A percentile compares a stretch with the other conserved stretches of the same genome.
Evolutionary conservation across 2,113 vertebrate species (phyloP).

Genomic region (Chaenocephalus aceratus): DNA sequence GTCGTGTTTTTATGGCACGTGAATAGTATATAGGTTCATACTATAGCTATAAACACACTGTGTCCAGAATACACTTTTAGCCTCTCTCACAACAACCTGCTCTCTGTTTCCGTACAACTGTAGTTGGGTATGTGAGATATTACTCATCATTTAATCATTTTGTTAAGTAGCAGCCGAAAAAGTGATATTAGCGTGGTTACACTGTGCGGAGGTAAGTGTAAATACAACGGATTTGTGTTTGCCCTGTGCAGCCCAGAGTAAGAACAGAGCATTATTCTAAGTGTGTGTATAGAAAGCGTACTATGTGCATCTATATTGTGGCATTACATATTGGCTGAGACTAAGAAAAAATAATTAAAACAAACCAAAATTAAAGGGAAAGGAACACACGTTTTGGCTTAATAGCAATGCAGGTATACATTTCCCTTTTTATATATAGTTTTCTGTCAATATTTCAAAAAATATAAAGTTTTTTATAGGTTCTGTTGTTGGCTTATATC

Average conservation of each 20-base stretch:
- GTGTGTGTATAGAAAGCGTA: conserved; percentile 64
- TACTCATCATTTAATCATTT: conserved; percentile 54
- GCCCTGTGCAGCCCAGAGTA: conserved; percentile 67
- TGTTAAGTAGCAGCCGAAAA: conserved; percentile 73
- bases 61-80: conserved; percentile 27
- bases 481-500: conserved; percentile 83
- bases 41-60: conserved; percentile 63
- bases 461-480: conserved; percentile 90
- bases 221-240: conserved; percentile 56
- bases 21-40: conserved; percentile 65
- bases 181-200: conserved; percentile 50
- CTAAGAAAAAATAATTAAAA: conserved; percentile 45
- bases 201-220: conserved; percentile 57
- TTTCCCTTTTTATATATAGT: conserved; percentile 82
- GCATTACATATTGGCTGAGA: conserved; percentile 64
- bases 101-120: conserved; percentile 48
- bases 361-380: conserved; percentile 47
- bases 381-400: conserved; percentile 82
- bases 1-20: conserved; percentile 80
- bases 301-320: conserved; percentile 65
- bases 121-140: conserved; percentile 54
- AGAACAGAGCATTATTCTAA: conserved; percentile 53
- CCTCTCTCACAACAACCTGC: conserved; percentile 30
- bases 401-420: conserved; percentile 86
- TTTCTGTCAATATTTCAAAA: conserved; percentile 86